A percentile compares a stretch with the other conserved stretches of the same genome.
Conservation (phyloP, 2,113 vertebrate genomes). For the Actinemys pallida region DNA sequence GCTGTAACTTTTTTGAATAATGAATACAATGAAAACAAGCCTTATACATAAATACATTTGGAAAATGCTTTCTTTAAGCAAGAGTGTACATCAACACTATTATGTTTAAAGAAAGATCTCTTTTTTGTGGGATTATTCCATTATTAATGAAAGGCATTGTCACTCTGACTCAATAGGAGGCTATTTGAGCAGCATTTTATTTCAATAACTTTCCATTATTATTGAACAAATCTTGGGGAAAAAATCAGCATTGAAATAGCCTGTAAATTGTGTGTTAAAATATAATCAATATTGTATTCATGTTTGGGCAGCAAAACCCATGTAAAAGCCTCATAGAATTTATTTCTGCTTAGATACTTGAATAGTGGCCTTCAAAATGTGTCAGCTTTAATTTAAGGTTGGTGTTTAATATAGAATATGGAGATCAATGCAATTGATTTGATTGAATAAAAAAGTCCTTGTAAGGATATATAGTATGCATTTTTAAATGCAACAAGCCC, state of each 20-base stretch:
- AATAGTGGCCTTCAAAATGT: constrained; percentile 63
- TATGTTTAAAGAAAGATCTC: neutral
- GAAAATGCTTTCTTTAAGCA: neutral
- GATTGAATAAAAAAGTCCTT: constrained; percentile 78
- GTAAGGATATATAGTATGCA: constrained; percentile 72
- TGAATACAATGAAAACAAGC: neutral
- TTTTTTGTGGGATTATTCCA: constrained; percentile 20
- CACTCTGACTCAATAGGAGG: neutral
- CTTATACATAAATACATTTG: neutral
- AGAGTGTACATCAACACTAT: neutral
- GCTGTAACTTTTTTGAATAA: neutral
- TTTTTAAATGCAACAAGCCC: constrained; percentile 77
- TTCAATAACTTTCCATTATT: constrained; percentile 51
- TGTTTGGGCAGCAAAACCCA: constrained; percentile 66
- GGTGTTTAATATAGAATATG: constrained; percentile 78
- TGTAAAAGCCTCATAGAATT: constrained; percentile 57
- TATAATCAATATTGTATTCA: constrained; percentile 75
- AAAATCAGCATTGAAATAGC: constrained; percentile 48
- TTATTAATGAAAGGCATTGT: constrained; percentile 5
- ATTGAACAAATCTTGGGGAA: constrained; percentile 59
- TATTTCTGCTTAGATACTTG: constrained; percentile 62
- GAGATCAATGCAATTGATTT: constrained; percentile 77
- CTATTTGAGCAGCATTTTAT: constrained; percentile 15
- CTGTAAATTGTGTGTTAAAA: constrained; percentile 73
- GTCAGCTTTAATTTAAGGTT: constrained; percentile 75